These are phyloP conservation scores for Neomonachus schauinslandi DNA, from an alignment of 2,113 vertebrate genomes.

Conservation along the genomic window DNA sequence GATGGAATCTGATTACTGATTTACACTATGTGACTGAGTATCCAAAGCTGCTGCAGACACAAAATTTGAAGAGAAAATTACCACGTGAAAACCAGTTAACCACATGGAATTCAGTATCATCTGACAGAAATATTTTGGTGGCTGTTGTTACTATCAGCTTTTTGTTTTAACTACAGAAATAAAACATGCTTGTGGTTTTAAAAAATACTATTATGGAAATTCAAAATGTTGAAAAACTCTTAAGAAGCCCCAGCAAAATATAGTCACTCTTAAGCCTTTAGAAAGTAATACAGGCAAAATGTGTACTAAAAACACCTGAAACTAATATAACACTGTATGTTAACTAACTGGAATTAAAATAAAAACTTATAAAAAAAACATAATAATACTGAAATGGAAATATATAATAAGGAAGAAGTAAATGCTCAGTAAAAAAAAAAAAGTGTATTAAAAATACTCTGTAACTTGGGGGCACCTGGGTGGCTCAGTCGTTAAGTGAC, in stretches of 20 bases:
- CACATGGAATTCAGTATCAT: neutral
- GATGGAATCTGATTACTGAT: neutral
- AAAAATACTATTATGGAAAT: neutral
- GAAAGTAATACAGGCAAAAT: slow-evolving; percentile 30
- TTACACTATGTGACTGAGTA: neutral
- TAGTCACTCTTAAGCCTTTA: slow-evolving; percentile 6
- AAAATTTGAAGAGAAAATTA: neutral
- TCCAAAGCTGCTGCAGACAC: neutral
- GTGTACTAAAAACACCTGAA: neutral
- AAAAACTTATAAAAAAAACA: neutral
- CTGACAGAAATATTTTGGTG: neutral
- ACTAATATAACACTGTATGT: neutral
- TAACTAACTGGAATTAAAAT: neutral
- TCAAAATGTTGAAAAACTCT: neutral
- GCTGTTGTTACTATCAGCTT: neutral
- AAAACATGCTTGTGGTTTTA: neutral
- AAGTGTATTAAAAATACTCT: neutral
- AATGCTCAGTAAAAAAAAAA: neutral
- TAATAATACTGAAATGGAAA: neutral
- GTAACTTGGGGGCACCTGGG: no score
- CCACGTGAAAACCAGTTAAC: neutral
- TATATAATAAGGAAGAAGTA: neutral
- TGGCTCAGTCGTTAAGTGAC: no score
- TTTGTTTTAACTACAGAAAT: neutral
- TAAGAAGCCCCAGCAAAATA: neutral